Evolutionary conservation across 2,797 vertebrate genomes (phyloP).

Genomic region (Champsocephalus gunnari): DNA sequence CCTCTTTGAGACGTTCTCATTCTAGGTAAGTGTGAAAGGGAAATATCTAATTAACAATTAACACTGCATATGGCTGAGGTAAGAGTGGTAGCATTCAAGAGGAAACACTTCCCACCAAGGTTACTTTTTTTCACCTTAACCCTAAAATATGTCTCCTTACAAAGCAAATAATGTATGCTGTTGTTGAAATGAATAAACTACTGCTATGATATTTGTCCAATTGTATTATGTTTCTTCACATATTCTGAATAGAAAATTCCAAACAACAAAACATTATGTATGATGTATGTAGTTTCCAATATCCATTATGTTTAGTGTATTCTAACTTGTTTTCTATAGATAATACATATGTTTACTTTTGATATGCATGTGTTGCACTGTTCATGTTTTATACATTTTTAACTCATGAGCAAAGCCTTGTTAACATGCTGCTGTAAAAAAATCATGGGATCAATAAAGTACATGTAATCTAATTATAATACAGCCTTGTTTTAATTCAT

Average conservation of each 20-base stretch:
- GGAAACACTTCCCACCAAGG: not conserved
- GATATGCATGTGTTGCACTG: too few species aligned
- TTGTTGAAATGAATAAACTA: not conserved
- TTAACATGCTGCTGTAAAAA: too few species aligned
- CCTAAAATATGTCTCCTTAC: not conserved
- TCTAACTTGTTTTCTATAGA: too few species aligned
- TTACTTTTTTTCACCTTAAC: not conserved
- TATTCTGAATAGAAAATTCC: not conserved
- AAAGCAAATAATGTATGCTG: not conserved
- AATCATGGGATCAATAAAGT: too few species aligned
- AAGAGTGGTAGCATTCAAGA: not conserved
- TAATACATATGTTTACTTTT: too few species aligned
- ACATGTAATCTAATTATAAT: not conserved
- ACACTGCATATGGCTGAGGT: not conserved
- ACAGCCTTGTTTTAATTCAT: not conserved
- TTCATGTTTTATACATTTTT: too few species aligned
- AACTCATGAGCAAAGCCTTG: too few species aligned
- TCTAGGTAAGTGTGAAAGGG: not conserved
- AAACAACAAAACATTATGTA: not conserved
- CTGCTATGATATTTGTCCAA: not conserved
- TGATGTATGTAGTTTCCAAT: too few species aligned
- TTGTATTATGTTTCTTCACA: not conserved
- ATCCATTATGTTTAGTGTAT: too few species aligned
- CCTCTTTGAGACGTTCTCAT: not conserved
- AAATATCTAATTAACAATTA: conserved; percentile 10